Conservation (phyloP, 2,113 vertebrate species). For the Eolophus roseicapilla region DNA sequence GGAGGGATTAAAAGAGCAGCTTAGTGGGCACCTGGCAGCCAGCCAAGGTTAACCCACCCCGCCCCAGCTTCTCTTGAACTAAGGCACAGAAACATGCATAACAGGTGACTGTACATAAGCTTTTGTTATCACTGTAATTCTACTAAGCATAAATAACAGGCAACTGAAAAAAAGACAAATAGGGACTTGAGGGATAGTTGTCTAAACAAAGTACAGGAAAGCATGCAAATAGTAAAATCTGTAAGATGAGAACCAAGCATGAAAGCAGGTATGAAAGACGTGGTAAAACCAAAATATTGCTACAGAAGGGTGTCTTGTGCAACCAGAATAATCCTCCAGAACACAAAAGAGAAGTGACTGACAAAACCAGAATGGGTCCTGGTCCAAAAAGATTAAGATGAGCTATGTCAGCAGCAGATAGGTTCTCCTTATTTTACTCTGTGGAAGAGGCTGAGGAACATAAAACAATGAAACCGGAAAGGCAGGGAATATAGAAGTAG, state of each 20-base stretch:
- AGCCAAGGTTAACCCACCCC: not conserved
- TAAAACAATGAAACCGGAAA: not conserved
- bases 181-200: not conserved
- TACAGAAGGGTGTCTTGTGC: not conserved
- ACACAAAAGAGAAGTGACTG: not conserved
- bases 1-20: rapidly evolving
- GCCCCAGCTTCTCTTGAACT: not conserved
- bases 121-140: not conserved
- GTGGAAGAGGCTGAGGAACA: not conserved
- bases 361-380: not conserved
- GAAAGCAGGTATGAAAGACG: not conserved
- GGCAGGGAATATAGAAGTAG: not conserved
- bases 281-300: not conserved
- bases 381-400: not conserved
- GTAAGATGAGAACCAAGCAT: not conserved
- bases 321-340: not conserved
- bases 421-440: not conserved
- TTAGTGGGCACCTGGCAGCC: not conserved
- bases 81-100: not conserved
- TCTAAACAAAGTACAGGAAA: not conserved
- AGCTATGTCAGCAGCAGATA: not conserved
- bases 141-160: not conserved
- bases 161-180: not conserved
- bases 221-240: not conserved
- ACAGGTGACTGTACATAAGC: not conserved